Base-by-base conservation (phyloP, 2,888 invertebrate genomes). In the Epinotia ramella region DNA sequence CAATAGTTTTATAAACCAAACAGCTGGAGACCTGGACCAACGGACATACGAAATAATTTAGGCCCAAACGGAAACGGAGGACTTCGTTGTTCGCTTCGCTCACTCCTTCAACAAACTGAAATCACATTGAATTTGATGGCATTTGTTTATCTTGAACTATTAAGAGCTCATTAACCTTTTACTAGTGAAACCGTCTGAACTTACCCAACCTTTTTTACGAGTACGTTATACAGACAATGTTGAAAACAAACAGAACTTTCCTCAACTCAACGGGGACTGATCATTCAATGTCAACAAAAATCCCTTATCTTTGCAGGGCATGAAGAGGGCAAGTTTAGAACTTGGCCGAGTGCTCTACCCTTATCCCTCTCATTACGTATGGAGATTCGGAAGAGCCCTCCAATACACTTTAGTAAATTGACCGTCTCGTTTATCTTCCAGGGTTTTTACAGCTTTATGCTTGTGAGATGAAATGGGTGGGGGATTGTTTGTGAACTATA, bases 371-470 rank as follows among this genome's bases (percentile, higher is more conserved):
- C 68, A 68, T 68, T 68, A 59, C 59, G 68, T 24, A 68, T 68
- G 68, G 68, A 68, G 59, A 68, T 68, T 68, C 40, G 59, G 28
- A 49, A 24, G 68, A 46, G 68, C 68, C 59, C 68, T 68, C 68
- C 57, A 68, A 59, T 59, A 68, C 59, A 68, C 68, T 68, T 59
- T 59, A 59, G 57, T 68, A 68, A 68, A 68, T 68, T 68, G 68
- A 59, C 68, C 44, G 18, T 44, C 44, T 68, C 68, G 59, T 68
- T 59, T 68, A 57, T 68, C 57, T 68, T 24, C 68, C 59, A 24
- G n/a, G 59, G 2, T 59, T 59, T 68, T 68, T 59, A 68, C 59
- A 68, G 44, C 24, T 33, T 33, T 33, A 2, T 20, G 57, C 20
- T 18, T 12, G n/a, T 62, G 33, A n/a, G 33, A 62, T 57, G 57